phyloP scores from a whole-genome alignment of 2,888 invertebrate species.

The Invenusta paracnida region DNA sequence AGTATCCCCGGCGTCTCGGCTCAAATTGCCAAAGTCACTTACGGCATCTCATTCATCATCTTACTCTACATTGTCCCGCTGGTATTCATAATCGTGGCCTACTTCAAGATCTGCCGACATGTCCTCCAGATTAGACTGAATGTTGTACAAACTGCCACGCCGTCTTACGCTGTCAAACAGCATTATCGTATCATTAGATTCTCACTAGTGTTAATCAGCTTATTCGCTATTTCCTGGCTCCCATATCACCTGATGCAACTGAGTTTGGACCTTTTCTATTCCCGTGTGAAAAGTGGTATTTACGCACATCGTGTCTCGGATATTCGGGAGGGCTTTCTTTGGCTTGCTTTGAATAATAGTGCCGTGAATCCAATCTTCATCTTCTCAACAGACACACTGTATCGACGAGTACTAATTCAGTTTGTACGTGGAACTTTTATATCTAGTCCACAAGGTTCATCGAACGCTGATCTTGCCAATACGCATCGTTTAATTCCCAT shows the following conservation, averaged over 20 bases:
- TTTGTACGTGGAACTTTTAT: background rate
- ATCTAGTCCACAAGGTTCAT: background rate
- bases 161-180: background rate
- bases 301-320: background rate
- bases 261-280: background rate
- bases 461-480: background rate
- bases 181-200: conserved; percentile 13
- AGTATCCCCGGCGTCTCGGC: background rate
- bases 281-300: background rate
- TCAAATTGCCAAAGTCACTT: background rate
- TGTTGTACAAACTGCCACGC: background rate
- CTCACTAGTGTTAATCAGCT: background rate
- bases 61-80: conserved; percentile 16
- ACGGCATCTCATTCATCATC: background rate
- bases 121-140: background rate
- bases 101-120: background rate
- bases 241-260: conserved; percentile 2
- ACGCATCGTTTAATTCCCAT: background rate
- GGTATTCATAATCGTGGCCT: background rate
- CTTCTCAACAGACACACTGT: background rate
- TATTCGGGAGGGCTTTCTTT: background rate
- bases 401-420: background rate
- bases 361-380: conserved; percentile 24
- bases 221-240: conserved; percentile 8
- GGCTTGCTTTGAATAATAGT: conserved; percentile 11